A percentile compares a stretch with the other conserved stretches of the same genome.
phyloP scores from a whole-genome alignment of 2,797 vertebrate genomes.

The Pteropus rufus region DNA sequence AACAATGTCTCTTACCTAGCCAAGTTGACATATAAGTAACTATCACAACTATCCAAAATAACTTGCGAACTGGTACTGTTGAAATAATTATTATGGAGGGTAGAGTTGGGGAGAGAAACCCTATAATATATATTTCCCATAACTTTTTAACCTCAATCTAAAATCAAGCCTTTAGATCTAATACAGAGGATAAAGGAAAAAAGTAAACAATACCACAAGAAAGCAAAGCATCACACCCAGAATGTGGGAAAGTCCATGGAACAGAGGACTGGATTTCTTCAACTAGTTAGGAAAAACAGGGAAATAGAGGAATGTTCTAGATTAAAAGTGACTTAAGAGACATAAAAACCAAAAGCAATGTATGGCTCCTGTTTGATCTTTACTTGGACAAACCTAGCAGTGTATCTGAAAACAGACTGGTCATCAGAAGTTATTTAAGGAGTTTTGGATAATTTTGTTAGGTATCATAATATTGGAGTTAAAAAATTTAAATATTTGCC shows the following conservation, averaged over 20 bases:
- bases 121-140: neutral
- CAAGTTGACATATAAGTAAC: neutral
- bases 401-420: neutral
- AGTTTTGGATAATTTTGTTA: neutral
- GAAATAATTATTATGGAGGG: neutral
- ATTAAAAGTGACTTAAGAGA: neutral
- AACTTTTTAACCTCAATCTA: neutral
- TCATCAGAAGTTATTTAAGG: neutral
- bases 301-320: neutral
- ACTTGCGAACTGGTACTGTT: neutral
- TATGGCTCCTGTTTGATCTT: neutral
- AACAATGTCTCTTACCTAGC: neutral
- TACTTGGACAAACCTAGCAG: neutral
- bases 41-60: neutral
- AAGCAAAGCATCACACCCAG: neutral
- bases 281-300: neutral
- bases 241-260: neutral
- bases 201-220: neutral
- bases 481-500: neutral
- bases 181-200: neutral
- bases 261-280: neutral
- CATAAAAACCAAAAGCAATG: neutral
- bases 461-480: neutral
- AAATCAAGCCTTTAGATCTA: neutral
- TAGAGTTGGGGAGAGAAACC: rapidly evolving